phyloP scores from a whole-genome alignment of 2,113 vertebrate species.

The Tachysurus vachellii region DNA sequence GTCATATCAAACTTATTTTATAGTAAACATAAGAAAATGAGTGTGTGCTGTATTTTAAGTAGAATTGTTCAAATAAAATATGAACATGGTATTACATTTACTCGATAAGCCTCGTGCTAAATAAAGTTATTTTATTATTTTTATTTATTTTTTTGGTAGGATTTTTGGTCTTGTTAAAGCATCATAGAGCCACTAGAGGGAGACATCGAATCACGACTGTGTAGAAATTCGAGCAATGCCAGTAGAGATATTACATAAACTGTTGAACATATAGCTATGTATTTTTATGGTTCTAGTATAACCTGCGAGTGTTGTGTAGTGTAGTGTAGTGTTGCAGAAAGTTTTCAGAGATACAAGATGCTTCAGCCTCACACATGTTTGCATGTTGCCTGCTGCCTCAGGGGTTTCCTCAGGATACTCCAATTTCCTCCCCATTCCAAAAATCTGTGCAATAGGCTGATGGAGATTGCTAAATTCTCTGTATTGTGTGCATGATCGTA shows the following conservation, averaged over 20 bases:
- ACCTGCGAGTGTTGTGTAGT: not conserved
- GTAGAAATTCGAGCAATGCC: too few relatives aligned
- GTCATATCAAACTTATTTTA: not conserved
- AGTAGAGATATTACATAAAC: not conserved
- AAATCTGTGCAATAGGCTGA: too few relatives aligned
- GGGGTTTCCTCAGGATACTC: too few relatives aligned
- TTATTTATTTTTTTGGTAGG: not conserved
- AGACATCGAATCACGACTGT: constrained; percentile 47
- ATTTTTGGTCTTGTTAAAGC: constrained; percentile 17
- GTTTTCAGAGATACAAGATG: not conserved
- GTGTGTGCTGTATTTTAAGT: not conserved
- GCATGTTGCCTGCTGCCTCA: too few relatives aligned
- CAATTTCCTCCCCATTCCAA: too few relatives aligned
- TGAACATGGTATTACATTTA: not conserved
- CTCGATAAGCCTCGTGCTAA: not conserved
- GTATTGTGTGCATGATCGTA: too few relatives aligned
- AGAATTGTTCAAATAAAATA: constrained; percentile 20
- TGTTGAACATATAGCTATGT: not conserved
- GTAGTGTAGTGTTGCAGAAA: not conserved
- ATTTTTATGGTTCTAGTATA: not conserved
- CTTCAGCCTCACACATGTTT: not conserved
- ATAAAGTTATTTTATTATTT: not conserved
- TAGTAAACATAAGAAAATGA: not conserved
- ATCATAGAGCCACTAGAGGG: constrained; percentile 63
- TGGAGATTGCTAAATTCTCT: too few relatives aligned